These are phyloP conservation scores for Varanus komodoensis DNA, from an alignment of 2,113 vertebrate species.

Conservation along the genomic window DNA sequence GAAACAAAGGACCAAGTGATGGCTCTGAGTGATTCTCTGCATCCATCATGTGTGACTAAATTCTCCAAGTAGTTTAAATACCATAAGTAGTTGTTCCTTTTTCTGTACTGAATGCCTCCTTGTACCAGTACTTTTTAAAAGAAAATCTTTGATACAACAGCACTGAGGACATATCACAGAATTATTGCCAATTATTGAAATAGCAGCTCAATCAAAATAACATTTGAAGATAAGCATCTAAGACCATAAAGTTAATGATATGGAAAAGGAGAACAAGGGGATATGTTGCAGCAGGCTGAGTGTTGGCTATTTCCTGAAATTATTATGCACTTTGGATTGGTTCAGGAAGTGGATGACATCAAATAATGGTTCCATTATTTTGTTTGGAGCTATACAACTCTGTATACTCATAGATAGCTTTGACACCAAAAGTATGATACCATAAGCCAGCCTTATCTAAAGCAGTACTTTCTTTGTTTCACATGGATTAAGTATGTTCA, in stretches of 20 bases:
- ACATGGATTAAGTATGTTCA: conserved; percentile 40
- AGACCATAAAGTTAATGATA: not conserved
- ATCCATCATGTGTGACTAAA: not conserved
- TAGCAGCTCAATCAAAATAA: not conserved
- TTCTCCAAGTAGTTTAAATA: not conserved
- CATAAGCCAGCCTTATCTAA: not conserved
- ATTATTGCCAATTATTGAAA: not conserved
- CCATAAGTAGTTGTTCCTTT: not conserved
- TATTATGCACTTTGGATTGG: fast-evolving
- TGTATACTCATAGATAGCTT: not conserved
- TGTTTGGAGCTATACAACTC: not conserved
- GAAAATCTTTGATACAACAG: too few relatives aligned
- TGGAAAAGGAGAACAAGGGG: not conserved
- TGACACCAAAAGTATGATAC: not conserved
- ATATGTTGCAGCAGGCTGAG: not conserved
- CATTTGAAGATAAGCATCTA: not conserved
- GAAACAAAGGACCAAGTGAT: not conserved
- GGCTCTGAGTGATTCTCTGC: not conserved
- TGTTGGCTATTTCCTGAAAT: not conserved
- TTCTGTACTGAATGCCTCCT: too few relatives aligned
- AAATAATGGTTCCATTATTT: not conserved
- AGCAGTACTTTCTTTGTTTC: conserved; percentile 29
- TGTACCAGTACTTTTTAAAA: not conserved
- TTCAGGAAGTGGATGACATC: not conserved
- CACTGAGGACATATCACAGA: too few relatives aligned